Evolutionary conservation across 2,113 vertebrate genomes (phyloP).

Genomic region (Amblyornis subalaris): DNA sequence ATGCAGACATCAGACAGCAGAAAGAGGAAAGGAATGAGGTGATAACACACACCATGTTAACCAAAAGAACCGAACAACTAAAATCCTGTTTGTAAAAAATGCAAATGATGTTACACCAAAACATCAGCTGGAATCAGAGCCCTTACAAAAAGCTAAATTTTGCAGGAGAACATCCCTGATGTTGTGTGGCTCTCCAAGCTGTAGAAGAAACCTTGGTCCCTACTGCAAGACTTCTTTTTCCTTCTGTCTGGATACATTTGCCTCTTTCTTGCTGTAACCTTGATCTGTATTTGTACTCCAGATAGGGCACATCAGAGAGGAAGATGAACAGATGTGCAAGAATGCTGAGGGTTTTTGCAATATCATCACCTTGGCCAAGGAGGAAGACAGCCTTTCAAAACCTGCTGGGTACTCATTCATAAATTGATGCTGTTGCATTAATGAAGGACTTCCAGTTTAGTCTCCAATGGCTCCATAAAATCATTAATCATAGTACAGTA

Average conservation of each 20-base stretch:
- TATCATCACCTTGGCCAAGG: background rate
- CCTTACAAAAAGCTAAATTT: background rate
- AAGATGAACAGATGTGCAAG: background rate
- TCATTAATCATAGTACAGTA: background rate
- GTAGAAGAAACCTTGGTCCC: background rate
- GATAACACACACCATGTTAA: background rate
- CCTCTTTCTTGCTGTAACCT: background rate
- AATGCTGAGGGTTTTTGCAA: background rate
- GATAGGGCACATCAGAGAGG: rapidly evolving
- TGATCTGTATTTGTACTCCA: background rate
- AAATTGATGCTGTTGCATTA: background rate
- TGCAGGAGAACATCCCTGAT: background rate
- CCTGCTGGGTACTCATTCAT: background rate
- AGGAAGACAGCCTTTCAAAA: background rate
- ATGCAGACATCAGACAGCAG: background rate
- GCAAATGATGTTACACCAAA: background rate
- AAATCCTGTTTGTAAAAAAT: background rate
- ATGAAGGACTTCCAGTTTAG: background rate
- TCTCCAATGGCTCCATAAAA: background rate
- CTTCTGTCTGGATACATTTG: background rate
- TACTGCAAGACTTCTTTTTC: background rate
- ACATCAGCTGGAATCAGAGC: background rate
- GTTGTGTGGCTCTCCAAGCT: background rate
- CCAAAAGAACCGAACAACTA: background rate
- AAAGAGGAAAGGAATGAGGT: background rate